These are phyloP conservation scores for Trachelus troglodyta DNA, from an alignment of 2,888 invertebrate genomes.

Conservation along the genomic window DNA sequence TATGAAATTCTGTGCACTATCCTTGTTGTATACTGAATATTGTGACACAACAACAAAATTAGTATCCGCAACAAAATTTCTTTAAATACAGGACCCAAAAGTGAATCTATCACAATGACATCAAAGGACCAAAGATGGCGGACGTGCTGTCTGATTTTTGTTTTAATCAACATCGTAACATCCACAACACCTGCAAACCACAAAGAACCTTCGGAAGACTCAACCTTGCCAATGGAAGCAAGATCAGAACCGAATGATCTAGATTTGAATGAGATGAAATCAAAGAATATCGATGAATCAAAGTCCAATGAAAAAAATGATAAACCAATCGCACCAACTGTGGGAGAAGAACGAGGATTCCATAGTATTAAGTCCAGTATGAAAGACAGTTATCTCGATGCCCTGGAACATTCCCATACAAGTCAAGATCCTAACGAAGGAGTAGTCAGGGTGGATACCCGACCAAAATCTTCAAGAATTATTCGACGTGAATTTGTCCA, in stretches of 20 bases:
- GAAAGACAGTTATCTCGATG: slow-evolving; percentile 74
- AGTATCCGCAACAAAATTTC: background rate
- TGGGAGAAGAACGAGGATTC: slow-evolving; percentile 14
- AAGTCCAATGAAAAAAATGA: background rate
- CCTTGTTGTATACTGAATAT: too few species aligned
- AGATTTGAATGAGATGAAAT: slow-evolving; percentile 14
- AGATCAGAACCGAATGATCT: slow-evolving; percentile 26
- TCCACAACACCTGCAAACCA: slow-evolving; percentile 22
- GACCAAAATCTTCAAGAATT: slow-evolving; percentile 30
- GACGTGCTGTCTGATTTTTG: background rate
- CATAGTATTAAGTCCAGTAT: slow-evolving; percentile 20
- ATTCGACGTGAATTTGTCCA: slow-evolving; percentile 45
- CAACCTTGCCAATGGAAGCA: slow-evolving; percentile 35
- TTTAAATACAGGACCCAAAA: background rate
- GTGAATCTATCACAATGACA: background rate
- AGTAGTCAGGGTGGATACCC: slow-evolving; percentile 28
- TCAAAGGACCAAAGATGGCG: background rate
- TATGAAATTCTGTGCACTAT: too few species aligned
- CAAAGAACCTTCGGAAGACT: slow-evolving; percentile 22
- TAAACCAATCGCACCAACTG: slow-evolving; percentile 12
- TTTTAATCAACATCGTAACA: slow-evolving; percentile 8
- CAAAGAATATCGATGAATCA: background rate
- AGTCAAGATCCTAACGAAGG: slow-evolving; percentile 60
- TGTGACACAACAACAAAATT: background rate
- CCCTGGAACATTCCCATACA: slow-evolving; percentile 72